phyloP scores from a whole-genome alignment of 2,888 invertebrate species.

The Megastigmus dorsalis region DNA sequence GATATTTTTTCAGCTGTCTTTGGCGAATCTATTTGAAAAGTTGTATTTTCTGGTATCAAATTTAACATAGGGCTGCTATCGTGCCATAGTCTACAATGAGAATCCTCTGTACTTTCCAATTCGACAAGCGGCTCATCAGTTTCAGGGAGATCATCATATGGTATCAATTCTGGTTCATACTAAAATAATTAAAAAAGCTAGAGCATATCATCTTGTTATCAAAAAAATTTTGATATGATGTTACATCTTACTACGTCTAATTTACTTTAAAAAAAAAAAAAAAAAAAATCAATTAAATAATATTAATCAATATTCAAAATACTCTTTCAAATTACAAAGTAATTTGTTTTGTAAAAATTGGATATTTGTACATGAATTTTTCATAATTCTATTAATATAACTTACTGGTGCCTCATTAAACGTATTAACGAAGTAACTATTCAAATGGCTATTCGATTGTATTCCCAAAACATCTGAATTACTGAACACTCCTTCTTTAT shows the following conservation, averaged over 20 bases:
- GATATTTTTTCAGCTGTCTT: conserved; percentile 63
- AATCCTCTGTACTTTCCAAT: conserved; percentile 66
- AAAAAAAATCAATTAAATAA: too few species aligned
- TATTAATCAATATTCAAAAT: too few species aligned
- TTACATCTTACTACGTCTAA: background rate
- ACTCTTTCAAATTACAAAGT: too few species aligned
- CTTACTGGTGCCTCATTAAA: conserved; percentile 66
- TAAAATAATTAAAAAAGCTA: conserved; percentile 50
- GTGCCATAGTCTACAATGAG: conserved; percentile 66
- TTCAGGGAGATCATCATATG: conserved; percentile 72
- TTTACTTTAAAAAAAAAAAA: background rate
- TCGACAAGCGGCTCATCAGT: conserved; percentile 70
- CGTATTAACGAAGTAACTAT: conserved; percentile 69
- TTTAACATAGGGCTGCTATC: conserved; percentile 64
- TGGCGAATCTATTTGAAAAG: conserved; percentile 63
- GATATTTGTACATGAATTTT: too few species aligned
- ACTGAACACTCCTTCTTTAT: conserved; percentile 8
- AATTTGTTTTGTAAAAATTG: too few species aligned
- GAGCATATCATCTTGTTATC: too few species aligned
- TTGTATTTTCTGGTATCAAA: conserved; percentile 61
- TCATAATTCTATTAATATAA: background rate
- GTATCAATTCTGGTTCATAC: conserved; percentile 70
- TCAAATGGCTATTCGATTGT: conserved; percentile 59
- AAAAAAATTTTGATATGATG: too few species aligned
- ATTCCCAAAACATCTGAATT: conserved; percentile 29